Base-by-base conservation (phyloP, 2,797 vertebrate species). In the Orientallactaga sibirica region DNA sequence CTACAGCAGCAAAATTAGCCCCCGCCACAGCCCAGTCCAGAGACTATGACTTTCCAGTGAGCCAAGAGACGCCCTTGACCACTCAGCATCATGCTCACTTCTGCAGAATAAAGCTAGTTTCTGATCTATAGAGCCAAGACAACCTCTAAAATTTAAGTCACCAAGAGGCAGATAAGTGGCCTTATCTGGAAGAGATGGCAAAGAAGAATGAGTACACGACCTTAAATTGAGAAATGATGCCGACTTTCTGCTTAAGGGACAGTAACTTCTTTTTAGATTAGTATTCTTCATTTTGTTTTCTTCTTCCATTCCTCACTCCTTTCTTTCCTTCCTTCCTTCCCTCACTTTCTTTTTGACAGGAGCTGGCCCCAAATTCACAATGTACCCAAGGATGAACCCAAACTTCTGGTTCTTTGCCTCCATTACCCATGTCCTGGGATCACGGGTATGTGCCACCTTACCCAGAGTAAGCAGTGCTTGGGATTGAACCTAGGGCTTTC, bases 31-130 rank as follows among this genome's bases (percentile, higher is more conserved):
- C 43, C 20, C 27, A 68, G 11, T 70, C 75, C 58, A 84, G 55
- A 90, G 80, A 25, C 48, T 79, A 8, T 22, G 75, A 37, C 27
- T 93, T 74, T 76, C 41, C 55, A 71, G 7, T 24, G 41, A 29
- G 79, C 79, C 18, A 74, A 58, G 33, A 92, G 37, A 67, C 73
- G 81, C 88, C 52, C 80, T 75, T 82, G n/a, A 77, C 86, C 33
- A 67, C 25, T 55, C 25, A 20, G 22, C 41, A 81, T 66, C 52
- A 12, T 52, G 18, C 4, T 41, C 10, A 78, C 41, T 92, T 94
- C 66, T 48, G 80, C 92, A 94, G 88, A 61, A 52, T 61, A 86
- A 14, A 37, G 11, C 7, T 70, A 1, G 73, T 22, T 52, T 74
- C 62, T 77, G n/a, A 61, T n/a, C 7, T 82, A 25, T 27, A 71